Conservation (phyloP, 2,797 vertebrate genomes). For the Pipistrellus pygmaeus region DNA sequence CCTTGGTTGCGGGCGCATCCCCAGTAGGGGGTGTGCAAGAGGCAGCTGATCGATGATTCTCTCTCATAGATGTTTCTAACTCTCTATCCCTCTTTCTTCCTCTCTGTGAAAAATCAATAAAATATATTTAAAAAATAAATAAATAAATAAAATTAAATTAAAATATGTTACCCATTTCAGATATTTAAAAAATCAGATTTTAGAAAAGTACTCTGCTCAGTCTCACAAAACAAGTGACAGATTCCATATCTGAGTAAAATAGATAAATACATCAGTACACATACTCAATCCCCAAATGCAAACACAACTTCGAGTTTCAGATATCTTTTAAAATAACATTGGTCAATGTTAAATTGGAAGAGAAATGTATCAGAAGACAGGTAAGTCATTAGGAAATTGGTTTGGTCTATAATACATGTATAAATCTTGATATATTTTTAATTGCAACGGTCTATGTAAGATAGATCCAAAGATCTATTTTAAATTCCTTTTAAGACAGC, state of each 20-base stretch:
- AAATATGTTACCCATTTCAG: not conserved
- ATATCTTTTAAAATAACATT: conserved; percentile 17
- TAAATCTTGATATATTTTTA: conserved; percentile 16
- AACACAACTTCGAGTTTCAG: not conserved
- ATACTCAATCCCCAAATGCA: not conserved
- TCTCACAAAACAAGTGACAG: not conserved
- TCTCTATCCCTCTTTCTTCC: too few species aligned
- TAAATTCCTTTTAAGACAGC: conserved; percentile 3
- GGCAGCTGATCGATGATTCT: too few species aligned
- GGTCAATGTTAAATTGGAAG: not conserved
- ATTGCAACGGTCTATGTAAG: not conserved
- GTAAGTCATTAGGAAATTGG: not conserved
- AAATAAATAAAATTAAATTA: not conserved
- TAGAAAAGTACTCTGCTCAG: conserved; percentile 3
- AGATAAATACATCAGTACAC: not conserved
- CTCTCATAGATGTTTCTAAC: too few species aligned
- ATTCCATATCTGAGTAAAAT: not conserved
- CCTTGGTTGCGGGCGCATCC: too few species aligned
- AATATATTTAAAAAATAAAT: too few species aligned
- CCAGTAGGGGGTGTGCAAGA: too few species aligned
- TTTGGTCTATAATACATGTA: not conserved
- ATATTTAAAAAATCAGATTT: not conserved
- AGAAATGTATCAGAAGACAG: not conserved
- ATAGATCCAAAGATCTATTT: not conserved
- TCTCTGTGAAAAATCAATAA: too few species aligned